phyloP scores from a whole-genome alignment of 2,113 vertebrate genomes.

The Scytalopus superciliaris region DNA sequence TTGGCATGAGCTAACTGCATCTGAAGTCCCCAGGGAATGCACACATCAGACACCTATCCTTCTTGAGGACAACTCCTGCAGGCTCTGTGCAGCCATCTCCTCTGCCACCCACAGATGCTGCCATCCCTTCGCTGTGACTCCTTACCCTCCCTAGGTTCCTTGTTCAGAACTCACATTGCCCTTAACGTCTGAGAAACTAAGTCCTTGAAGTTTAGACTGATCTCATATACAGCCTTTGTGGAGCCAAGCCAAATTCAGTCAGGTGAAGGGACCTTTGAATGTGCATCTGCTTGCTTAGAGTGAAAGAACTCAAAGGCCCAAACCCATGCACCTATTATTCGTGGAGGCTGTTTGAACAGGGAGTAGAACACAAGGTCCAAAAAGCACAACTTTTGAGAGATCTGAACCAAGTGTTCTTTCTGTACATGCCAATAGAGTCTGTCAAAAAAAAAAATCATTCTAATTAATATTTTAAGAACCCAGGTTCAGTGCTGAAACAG shows the following conservation, averaged over 20 bases:
- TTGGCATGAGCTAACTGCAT: background rate
- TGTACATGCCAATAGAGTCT: background rate
- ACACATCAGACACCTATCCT: background rate
- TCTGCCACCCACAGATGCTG: background rate
- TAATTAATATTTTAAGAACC: background rate
- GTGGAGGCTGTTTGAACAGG: background rate
- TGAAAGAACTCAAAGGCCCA: background rate
- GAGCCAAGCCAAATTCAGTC: background rate
- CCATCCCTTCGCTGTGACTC: accelerated
- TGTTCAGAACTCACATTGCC: background rate
- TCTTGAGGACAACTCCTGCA: accelerated
- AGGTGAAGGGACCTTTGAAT: background rate
- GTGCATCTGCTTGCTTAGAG: background rate
- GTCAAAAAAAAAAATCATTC: background rate
- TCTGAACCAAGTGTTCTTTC: background rate
- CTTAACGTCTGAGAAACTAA: background rate
- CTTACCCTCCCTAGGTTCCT: background rate
- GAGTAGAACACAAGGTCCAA: background rate
- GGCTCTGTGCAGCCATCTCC: background rate
- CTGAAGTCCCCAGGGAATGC: background rate
- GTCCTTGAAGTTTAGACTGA: background rate
- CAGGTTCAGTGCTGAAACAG: background rate
- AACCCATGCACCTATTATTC: background rate
- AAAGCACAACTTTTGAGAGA: background rate
- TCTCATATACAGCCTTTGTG: background rate